Evolutionary conservation across 2,888 invertebrate genomes (phyloP).

Genomic region (Idaea dimidiata): DNA sequence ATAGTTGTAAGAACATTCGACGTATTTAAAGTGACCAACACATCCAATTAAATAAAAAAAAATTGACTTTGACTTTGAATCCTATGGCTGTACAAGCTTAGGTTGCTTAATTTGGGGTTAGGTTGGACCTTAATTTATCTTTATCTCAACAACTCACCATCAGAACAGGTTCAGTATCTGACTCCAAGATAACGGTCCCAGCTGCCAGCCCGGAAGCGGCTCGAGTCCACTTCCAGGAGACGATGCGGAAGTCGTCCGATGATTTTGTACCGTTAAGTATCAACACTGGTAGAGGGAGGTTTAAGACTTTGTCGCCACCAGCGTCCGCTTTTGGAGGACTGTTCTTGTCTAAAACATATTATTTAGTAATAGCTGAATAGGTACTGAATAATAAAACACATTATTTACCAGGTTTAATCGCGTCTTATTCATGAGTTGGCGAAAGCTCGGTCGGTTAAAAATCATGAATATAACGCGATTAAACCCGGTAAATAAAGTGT

Average conservation of each 20-base stretch:
- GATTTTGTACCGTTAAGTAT: slow-evolving; percentile 92
- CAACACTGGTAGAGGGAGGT: slow-evolving; percentile 87
- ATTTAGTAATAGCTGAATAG: not conserved
- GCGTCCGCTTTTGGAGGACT: slow-evolving; percentile 93
- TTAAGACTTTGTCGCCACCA: slow-evolving; percentile 90
- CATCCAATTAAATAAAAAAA: no score
- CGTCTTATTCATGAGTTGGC: no score
- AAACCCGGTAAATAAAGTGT: no score
- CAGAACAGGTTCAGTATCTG: slow-evolving; percentile 89
- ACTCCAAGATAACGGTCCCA: slow-evolving; percentile 88
- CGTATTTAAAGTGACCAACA: no score
- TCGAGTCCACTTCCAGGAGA: slow-evolving; percentile 91
- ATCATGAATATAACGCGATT: no score
- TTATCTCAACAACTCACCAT: slow-evolving; percentile 44
- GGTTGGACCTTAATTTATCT: not conserved
- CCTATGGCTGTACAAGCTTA: not conserved
- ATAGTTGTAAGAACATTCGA: no score
- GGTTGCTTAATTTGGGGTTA: no score
- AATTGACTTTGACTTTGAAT: no score
- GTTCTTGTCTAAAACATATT: slow-evolving; percentile 86
- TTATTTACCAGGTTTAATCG: no score
- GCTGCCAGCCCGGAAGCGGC: slow-evolving; percentile 89
- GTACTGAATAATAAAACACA: no score
- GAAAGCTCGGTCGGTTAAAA: no score
- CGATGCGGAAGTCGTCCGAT: slow-evolving; percentile 92